Conservation (phyloP, 1,140 invertebrate species). For the Trachelipus rathkii region DNA sequence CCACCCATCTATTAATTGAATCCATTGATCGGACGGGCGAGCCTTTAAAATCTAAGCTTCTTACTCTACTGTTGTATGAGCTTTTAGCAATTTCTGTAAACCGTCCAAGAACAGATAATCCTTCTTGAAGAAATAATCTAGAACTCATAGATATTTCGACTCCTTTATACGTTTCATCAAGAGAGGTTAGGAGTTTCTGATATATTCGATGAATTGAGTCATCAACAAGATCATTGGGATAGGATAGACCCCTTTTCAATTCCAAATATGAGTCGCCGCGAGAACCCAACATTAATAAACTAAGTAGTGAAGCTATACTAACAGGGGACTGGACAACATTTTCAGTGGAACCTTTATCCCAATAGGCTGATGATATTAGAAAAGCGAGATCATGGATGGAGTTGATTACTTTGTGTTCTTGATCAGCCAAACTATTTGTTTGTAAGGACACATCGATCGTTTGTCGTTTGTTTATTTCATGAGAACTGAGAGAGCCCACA, state of each 20-base stretch:
- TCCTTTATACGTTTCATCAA: background rate
- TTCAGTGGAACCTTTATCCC: slow-evolving; percentile 42
- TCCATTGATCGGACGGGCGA: slow-evolving; percentile 53
- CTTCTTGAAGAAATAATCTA: slow-evolving; percentile 32
- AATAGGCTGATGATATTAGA: background rate
- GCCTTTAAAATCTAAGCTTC: slow-evolving; percentile 60
- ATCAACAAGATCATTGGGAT: slow-evolving; percentile 26
- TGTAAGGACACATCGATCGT: too few relatives aligned
- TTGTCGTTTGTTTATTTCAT: too few relatives aligned
- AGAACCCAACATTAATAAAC: slow-evolving; percentile 57
- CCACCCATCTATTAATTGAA: slow-evolving; percentile 69
- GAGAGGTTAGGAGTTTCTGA: slow-evolving; percentile 19
- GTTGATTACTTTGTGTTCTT: slow-evolving; percentile 4
- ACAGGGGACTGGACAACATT: slow-evolving; percentile 75
- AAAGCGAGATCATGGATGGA: slow-evolving; percentile 23
- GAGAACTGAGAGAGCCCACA: too few relatives aligned
- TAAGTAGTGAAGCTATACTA: slow-evolving; percentile 69
- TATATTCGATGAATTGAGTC: slow-evolving; percentile 28
- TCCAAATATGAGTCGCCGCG: slow-evolving; percentile 45
- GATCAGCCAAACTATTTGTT: background rate
- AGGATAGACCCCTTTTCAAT: slow-evolving; percentile 44
- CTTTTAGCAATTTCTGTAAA: slow-evolving; percentile 41
- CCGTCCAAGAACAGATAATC: slow-evolving; percentile 14
- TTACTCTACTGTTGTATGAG: slow-evolving; percentile 62
- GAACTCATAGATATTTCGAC: slow-evolving; percentile 32